These are phyloP conservation scores for Xanthorhoe designata DNA, from an alignment of 2,888 invertebrate species.

Conservation along the genomic window DNA sequence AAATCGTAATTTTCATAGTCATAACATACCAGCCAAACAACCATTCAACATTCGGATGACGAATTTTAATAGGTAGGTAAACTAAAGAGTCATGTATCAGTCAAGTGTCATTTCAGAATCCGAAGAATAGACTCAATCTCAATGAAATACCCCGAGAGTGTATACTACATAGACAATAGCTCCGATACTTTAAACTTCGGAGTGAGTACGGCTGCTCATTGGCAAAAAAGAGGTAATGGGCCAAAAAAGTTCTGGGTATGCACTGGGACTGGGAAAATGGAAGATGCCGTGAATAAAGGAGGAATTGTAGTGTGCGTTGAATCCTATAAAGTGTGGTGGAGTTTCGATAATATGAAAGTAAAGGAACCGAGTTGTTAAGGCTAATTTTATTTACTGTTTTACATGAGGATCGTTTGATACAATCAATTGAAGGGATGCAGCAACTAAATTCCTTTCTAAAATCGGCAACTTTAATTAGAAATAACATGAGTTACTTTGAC, in stretches of 20 bases:
- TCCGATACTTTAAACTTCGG: constrained; percentile 61
- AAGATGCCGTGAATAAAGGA: constrained; percentile 48
- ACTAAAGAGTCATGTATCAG: too few species aligned
- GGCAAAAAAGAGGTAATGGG: constrained; percentile 55
- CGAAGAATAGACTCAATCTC: constrained; percentile 66
- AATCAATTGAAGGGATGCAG: background rate
- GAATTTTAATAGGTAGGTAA: too few species aligned
- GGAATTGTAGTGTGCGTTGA: constrained; percentile 60
- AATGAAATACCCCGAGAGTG: constrained; percentile 52
- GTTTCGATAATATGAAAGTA: constrained; percentile 67
- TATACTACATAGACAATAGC: constrained; percentile 56
- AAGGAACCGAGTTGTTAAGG: constrained; percentile 62
- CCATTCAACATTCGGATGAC: too few species aligned
- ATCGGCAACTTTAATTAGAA: too few species aligned
- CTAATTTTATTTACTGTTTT: constrained; percentile 16
- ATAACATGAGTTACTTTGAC: too few species aligned
- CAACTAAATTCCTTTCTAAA: background rate
- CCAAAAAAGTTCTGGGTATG: constrained; percentile 62
- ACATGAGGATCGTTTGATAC: background rate
- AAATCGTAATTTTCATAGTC: too few species aligned
- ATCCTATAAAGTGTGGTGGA: constrained; percentile 60
- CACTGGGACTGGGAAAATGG: constrained; percentile 52
- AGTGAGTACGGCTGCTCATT: constrained; percentile 62
- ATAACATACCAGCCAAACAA: too few species aligned
- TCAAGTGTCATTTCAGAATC: constrained; percentile 53